A percentile compares a stretch with the other conserved stretches of the same genome.
Evolutionary conservation across 2,797 vertebrate genomes (phyloP).

Genomic region (Oceanodroma leucorhoa): DNA sequence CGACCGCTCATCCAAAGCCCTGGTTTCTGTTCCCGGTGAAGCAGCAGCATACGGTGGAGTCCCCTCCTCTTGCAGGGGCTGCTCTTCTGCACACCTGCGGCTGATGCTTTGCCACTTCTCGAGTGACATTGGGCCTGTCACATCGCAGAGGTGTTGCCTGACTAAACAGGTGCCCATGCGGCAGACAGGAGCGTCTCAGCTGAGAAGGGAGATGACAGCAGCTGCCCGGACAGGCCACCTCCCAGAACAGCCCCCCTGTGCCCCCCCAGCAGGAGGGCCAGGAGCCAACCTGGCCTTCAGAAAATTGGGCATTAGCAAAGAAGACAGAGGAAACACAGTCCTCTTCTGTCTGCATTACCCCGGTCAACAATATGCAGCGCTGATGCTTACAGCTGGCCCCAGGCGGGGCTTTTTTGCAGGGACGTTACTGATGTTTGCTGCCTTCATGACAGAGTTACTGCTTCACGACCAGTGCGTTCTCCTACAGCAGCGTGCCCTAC

Average conservation of each 20-base stretch:
- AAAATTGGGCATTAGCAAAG: neutral
- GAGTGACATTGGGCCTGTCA: neutral
- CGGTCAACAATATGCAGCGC: neutral
- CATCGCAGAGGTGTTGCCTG: neutral
- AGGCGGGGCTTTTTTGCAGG: neutral
- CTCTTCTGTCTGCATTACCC: neutral
- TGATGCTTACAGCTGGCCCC: neutral
- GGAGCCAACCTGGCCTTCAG: neutral
- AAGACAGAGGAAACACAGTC: neutral
- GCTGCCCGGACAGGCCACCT: neutral
- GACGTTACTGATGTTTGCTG: neutral
- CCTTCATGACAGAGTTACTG: neutral
- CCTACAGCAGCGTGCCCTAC: neutral
- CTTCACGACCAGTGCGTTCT: neutral
- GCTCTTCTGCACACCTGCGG: neutral
- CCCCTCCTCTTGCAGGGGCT: neutral
- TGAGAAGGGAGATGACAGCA: neutral
- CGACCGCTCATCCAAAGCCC: neutral
- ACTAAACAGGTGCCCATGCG: neutral
- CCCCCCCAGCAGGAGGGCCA: neutral
- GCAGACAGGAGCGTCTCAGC: neutral
- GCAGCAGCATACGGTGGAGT: fast-evolving
- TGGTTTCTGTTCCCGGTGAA: neutral
- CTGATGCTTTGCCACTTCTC: neutral
- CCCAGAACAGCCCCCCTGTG: neutral